Conservation (phyloP, 35 echinoderm and acorn worm species). For the Heliocidaris erythrogramma region DNA sequence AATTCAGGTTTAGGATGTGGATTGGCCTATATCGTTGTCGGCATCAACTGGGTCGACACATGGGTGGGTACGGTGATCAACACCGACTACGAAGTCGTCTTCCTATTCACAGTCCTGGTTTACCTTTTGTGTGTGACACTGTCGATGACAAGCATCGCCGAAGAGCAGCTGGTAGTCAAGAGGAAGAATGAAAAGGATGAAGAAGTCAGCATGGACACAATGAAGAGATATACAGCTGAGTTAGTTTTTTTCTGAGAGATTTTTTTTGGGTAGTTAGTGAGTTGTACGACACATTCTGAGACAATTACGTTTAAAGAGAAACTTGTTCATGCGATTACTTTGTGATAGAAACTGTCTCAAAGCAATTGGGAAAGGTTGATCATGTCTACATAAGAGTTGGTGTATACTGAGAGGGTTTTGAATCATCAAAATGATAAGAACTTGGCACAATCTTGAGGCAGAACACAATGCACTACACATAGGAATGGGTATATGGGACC, state of each 20-base stretch:
- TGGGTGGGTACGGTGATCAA: not conserved
- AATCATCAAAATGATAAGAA: no score
- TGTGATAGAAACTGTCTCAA: no score
- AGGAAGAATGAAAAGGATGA: not conserved
- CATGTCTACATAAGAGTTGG: no score
- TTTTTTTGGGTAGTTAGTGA: no score
- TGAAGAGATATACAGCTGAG: not conserved
- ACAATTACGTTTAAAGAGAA: no score
- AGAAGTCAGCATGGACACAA: not conserved
- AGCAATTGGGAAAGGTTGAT: no score
- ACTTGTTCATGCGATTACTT: no score
- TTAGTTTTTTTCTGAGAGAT: not conserved
- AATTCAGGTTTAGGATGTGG: constrained; percentile 20
- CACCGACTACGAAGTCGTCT: not conserved
- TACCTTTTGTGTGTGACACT: not conserved
- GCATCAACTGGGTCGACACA: not conserved
- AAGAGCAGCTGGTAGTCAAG: not conserved
- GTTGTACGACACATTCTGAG: no score
- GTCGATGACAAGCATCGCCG: not conserved
- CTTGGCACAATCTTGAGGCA: no score
- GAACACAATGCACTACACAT: no score
- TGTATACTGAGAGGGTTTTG: no score
- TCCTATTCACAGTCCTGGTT: not conserved
- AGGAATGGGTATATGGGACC: no score
- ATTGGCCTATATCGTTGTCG: not conserved